Conservation (phyloP, 2,113 vertebrate genomes). For the Festucalex cinctus region DNA sequence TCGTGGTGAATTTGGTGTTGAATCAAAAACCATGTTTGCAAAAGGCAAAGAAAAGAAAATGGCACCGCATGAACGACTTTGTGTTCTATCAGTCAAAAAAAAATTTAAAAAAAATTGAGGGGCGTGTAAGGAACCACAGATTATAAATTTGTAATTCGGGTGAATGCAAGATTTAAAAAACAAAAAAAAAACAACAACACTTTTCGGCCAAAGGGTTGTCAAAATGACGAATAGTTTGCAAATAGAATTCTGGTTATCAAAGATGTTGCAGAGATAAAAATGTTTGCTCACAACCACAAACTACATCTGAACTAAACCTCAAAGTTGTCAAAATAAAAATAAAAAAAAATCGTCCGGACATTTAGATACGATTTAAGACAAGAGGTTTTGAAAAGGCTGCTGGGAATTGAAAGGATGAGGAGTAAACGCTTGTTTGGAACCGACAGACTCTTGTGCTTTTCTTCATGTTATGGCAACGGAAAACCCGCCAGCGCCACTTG, state of each 20-base stretch:
- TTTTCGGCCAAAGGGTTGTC: no score
- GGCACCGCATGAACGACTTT: neutral
- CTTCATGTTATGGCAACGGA: neutral
- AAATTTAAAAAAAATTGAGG: slow-evolving; percentile 17
- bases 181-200: no score
- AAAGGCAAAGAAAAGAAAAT: slow-evolving; percentile 25
- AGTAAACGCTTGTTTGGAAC: slow-evolving; percentile 23
- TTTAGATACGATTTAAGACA: slow-evolving; percentile 8
- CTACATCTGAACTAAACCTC: slow-evolving; percentile 13
- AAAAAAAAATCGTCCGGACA: neutral
- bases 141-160: slow-evolving; percentile 23
- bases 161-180: neutral
- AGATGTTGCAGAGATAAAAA: neutral
- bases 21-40: slow-evolving; percentile 47
- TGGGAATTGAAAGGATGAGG: slow-evolving; percentile 4
- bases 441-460: slow-evolving; percentile 39
- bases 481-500: neutral
- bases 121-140: slow-evolving; percentile 17
- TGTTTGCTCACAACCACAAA: slow-evolving; percentile 3
- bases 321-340: slow-evolving; percentile 5
- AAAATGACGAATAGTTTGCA: neutral
- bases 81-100: neutral
- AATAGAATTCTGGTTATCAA: slow-evolving; percentile 2
- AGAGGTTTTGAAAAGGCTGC: slow-evolving; percentile 22
- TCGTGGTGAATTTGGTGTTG: slow-evolving; percentile 58